Evolutionary conservation across 2,888 invertebrate genomes (phyloP), one percentile per base, ranked within the genome.

Genomic region (Mythimna vitellina): DNA sequence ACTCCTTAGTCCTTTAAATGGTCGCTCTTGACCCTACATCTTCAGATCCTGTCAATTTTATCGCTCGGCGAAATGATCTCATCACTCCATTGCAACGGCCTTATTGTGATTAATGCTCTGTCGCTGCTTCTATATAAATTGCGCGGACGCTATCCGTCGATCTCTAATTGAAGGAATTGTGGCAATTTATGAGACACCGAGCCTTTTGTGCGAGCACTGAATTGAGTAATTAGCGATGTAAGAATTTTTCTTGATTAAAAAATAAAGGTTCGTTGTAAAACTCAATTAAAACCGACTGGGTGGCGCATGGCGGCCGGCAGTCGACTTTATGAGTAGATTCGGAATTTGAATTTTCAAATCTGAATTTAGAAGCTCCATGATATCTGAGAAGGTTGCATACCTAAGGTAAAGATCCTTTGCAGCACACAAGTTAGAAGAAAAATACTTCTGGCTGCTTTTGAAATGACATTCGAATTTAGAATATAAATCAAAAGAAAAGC

Each of bases 161-260:
- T 93, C 92, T 88, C 82, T 91, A 94, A 95, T 95, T 93, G 92
- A 92, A 88, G 88, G 91, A 93, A 92, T 94, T 94, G 93, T 89
- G 88, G 90, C 93, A 92, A 93, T 92, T 92, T 89, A 86, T 85
- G 73, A 86, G 87, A 87, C 82, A 89, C 83, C 83, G 84, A 88
- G 84, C 78, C 81, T 89, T 86, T 87, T 83, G 86, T 83, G 80
- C 83, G 78, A 75, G 85, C 88, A 81, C 87, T 88, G 92, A 93
- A 94, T 94, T 94, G 91, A 94, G 94, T 90, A 93, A 94, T 94
- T 94, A 93, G 85, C 83, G 69, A 81, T 68, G 76, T 84, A 84
- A 82, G 86, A 88, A 87, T 88, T 87, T 84, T 84, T 78, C 87
- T 89, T 88, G 81, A 91, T 91, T 89, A 88, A 89, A 90, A 90